Base-by-base conservation (phyloP, 2,888 invertebrate species). In the Gryllus longicercus region DNA sequence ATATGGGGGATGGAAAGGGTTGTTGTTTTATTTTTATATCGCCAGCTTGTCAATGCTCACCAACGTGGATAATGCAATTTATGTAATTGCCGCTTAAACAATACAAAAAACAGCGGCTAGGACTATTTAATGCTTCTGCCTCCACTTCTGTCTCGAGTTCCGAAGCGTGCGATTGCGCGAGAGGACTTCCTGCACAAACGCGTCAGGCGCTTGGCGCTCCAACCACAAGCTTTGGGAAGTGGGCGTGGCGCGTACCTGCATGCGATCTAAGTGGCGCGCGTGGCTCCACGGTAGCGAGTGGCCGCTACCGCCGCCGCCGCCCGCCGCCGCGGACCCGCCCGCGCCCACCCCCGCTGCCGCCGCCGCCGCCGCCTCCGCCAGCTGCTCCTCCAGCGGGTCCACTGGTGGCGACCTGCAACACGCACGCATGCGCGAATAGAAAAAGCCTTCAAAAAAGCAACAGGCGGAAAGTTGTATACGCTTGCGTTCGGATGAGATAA, bases 201-300 rank as follows among this genome's bases (percentile, higher is more conserved):
- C 21, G 21, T 21, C 21, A 21, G 1, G 25, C 25, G 25, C 4
- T 18, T 63, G 16, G 2, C 63, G 3, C 63, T 63, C 63, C 63
- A 63, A 0, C 12, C 63, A 63, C 5, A 63, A 63, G 3, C 63
- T 5, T 5, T 5, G 25, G 63, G 18, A 63, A 63, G n/a, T 18
- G 14, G 63, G 16, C 3, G 63, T 4, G 63, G 14, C 3, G 16
- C 14, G 14, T 77, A 82, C 82, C 82, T 82, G 79, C 23, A 82
- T 81, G 50, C 81, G 82, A 51, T 82, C 81, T 21, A 82, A 79
- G 63, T 82, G 82, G 25, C 82, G 76, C n/a, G 82, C 81, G 38
- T 82, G 82, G 76, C 78, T 82, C 82, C 82, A 82, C 2, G 80
- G 80, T n/a, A 79, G 11, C 1, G 77, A 50, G 51, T 38, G 78